phyloP scores from a whole-genome alignment of 2,113 vertebrate genomes.

The Corythaeola cristata region DNA sequence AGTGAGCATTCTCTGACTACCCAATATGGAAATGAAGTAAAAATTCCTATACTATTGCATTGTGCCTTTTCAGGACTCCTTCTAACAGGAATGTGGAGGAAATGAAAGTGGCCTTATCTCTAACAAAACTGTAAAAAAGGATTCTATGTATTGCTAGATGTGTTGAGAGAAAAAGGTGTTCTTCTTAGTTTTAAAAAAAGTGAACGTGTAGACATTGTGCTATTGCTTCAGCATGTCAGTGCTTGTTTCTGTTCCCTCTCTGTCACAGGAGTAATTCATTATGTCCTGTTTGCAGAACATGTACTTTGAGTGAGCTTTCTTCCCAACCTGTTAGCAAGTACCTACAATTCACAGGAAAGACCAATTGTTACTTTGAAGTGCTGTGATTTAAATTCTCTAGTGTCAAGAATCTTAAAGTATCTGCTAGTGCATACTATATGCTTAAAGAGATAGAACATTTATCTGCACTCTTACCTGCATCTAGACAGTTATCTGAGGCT shows the following conservation, averaged over 20 bases:
- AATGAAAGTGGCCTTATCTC: background rate
- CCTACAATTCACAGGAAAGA: background rate
- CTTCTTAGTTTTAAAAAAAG: background rate
- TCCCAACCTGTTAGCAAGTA: background rate
- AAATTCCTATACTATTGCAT: background rate
- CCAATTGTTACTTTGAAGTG: background rate
- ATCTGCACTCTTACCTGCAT: background rate
- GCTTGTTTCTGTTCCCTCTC: background rate
- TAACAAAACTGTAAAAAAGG: background rate
- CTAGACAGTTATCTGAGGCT: background rate
- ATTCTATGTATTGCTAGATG: background rate
- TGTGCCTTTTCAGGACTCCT: background rate
- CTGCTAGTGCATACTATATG: background rate
- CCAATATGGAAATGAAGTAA: background rate
- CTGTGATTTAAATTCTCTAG: background rate
- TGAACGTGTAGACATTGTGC: background rate
- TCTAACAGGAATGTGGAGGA: background rate
- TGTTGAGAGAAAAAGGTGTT: background rate
- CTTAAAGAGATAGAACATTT: background rate
- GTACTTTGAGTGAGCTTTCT: background rate
- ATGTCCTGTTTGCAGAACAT: background rate
- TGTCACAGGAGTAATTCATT: background rate
- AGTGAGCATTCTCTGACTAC: background rate
- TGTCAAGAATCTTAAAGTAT: background rate
- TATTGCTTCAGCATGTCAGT: background rate